phyloP scores from a whole-genome alignment of 2,888 invertebrate species.

The Halictus quadricinctus region DNA sequence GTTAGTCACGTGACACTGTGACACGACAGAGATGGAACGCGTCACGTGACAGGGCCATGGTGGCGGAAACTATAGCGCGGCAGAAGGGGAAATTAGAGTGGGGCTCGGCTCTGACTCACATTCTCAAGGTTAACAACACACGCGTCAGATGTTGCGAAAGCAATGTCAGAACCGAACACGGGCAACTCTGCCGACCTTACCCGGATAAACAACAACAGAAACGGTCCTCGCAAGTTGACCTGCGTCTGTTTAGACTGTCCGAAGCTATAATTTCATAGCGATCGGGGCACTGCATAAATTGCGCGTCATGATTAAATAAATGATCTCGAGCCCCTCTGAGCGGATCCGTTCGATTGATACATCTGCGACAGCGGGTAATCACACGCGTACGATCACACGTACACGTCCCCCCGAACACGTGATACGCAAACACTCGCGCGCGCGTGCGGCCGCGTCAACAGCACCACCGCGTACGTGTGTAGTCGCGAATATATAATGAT shows the following conservation, averaged over 20 bases:
- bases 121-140: too few species aligned
- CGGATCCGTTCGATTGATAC: conserved; percentile 34
- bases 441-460: background rate
- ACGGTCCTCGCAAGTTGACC: background rate
- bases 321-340: background rate
- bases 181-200: background rate
- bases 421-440: conserved; percentile 35
- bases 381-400: conserved; percentile 42
- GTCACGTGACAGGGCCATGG: too few species aligned
- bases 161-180: too few species aligned
- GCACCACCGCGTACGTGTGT: conserved; percentile 3
- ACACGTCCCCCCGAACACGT: conserved; percentile 29
- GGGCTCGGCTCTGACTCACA: too few species aligned
- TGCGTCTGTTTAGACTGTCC: background rate
- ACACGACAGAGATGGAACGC: too few species aligned
- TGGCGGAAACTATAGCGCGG: too few species aligned
- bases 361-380: conserved; percentile 41
- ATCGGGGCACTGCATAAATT: background rate
- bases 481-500: conserved; percentile 50
- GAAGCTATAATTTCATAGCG: background rate
- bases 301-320: conserved; percentile 8
- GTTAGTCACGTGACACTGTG: too few species aligned
- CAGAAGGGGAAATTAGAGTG: too few species aligned
- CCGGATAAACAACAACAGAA: background rate
- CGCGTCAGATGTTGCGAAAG: too few species aligned